Evolutionary conservation across 2,113 vertebrate species (phyloP).

Genomic region (Miniopterus natalensis): DNA sequence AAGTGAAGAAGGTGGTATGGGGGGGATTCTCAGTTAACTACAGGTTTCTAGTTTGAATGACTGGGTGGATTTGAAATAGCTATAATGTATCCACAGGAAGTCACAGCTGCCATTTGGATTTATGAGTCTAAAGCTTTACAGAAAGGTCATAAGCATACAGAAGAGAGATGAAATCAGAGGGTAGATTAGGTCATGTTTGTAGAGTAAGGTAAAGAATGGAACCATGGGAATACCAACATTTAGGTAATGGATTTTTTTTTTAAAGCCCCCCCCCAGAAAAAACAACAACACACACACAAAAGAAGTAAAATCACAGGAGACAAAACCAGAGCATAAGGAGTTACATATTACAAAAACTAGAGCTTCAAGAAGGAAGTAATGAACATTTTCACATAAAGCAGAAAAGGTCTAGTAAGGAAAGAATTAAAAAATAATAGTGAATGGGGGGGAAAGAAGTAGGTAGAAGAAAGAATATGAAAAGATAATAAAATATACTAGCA

Average conservation of each 20-base stretch:
- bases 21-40: background rate
- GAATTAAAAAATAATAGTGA: constrained; percentile 18
- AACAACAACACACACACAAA: constrained; percentile 4
- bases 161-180: constrained; percentile 36
- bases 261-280: background rate
- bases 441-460: background rate
- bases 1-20: constrained; percentile 2
- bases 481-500: constrained; percentile 39
- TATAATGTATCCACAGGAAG: constrained; percentile 58
- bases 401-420: constrained; percentile 31
- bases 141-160: constrained; percentile 27
- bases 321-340: constrained; percentile 6
- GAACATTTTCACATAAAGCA: constrained; percentile 48
- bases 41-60: constrained; percentile 39
- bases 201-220: constrained; percentile 64
- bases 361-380: constrained; percentile 44
- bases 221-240: constrained; percentile 3
- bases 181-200: constrained; percentile 19
- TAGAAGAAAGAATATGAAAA: constrained; percentile 54
- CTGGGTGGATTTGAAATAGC: constrained; percentile 14
- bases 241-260: background rate
- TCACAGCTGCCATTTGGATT: constrained; percentile 23
- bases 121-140: constrained; percentile 29
- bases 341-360: constrained; percentile 39
- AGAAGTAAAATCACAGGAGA: constrained; percentile 40